A percentile compares a stretch with the other conserved stretches of the same genome.
These are phyloP conservation scores for Conus canariensis DNA, from an alignment of 2,888 invertebrate species.

Conservation along the genomic window DNA sequence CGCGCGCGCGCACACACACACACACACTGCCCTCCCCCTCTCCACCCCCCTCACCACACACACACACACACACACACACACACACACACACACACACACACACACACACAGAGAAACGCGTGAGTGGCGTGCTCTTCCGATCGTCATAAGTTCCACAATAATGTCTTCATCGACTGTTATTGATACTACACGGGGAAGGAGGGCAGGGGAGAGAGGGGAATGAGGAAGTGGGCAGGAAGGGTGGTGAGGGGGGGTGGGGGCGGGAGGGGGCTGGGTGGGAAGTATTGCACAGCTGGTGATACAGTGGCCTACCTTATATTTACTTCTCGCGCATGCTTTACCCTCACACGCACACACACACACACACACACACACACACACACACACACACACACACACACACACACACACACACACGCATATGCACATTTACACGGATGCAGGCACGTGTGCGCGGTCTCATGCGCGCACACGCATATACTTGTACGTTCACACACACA, in stretches of 20 bases:
- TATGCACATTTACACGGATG: neutral
- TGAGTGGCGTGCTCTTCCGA: too few species aligned
- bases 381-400: neutral
- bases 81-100: conserved; percentile 1
- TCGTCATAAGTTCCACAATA: too few species aligned
- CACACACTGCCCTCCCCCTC: neutral
- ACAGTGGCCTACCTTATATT: too few species aligned
- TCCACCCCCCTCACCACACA: neutral
- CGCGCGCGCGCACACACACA: too few species aligned
- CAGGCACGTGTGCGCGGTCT: neutral
- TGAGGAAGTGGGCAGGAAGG: too few species aligned
- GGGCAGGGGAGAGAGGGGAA: too few species aligned
- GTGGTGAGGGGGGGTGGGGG: too few species aligned
- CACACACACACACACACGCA: neutral
- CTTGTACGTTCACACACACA: neutral
- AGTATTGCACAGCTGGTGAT: too few species aligned
- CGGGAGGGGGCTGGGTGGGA: too few species aligned
- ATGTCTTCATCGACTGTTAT: too few species aligned
- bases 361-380: neutral
- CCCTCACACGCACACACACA: neutral
- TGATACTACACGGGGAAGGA: too few species aligned
- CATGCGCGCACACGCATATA: neutral
- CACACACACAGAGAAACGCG: neutral
- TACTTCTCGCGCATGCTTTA: too few species aligned
- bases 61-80: neutral